Evolutionary conservation across 2,888 invertebrate species (phyloP).

Genomic region (Hermaeophaga mercurialis): DNA sequence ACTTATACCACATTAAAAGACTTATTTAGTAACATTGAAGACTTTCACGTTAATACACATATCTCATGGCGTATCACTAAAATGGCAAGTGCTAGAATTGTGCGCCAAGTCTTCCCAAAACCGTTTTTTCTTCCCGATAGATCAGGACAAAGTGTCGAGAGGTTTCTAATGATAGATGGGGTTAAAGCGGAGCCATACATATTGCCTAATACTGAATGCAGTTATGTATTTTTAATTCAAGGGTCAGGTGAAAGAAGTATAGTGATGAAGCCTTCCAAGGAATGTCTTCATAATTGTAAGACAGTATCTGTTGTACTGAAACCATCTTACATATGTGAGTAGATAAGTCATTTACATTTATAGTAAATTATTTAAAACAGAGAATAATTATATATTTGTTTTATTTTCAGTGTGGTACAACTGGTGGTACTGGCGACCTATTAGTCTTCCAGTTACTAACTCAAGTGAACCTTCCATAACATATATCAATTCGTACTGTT

Average conservation of each 20-base stretch:
- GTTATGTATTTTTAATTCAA: constrained; percentile 76
- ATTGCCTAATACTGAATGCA: constrained; percentile 82
- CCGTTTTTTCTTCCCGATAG: constrained; percentile 67
- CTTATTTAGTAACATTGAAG: constrained; percentile 40
- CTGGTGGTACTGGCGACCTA: constrained; percentile 83
- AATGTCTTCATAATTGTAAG: constrained; percentile 75
- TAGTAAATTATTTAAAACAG: no score
- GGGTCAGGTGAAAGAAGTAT: constrained; percentile 75
- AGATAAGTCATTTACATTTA: no score
- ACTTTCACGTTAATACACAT: constrained; percentile 44
- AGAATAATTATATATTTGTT: constrained; percentile 12
- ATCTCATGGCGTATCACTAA: constrained; percentile 75
- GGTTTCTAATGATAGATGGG: constrained; percentile 74
- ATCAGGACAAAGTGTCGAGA: constrained; percentile 78
- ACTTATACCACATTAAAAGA: constrained; percentile 40
- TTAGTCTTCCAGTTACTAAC: constrained; percentile 66
- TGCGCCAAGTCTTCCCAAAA: constrained; percentile 74
- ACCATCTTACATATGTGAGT: constrained; percentile 78
- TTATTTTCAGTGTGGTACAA: constrained; percentile 77
- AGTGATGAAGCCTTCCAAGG: constrained; percentile 74
- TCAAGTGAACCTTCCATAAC: constrained; percentile 67
- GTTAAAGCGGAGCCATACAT: constrained; percentile 67
- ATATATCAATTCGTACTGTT: constrained; percentile 74
- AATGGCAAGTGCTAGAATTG: constrained; percentile 72
- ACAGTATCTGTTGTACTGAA: constrained; percentile 73